These are phyloP conservation scores for Aphelinus certus DNA, from an alignment of 1,140 invertebrate genomes.

Conservation along the genomic window DNA sequence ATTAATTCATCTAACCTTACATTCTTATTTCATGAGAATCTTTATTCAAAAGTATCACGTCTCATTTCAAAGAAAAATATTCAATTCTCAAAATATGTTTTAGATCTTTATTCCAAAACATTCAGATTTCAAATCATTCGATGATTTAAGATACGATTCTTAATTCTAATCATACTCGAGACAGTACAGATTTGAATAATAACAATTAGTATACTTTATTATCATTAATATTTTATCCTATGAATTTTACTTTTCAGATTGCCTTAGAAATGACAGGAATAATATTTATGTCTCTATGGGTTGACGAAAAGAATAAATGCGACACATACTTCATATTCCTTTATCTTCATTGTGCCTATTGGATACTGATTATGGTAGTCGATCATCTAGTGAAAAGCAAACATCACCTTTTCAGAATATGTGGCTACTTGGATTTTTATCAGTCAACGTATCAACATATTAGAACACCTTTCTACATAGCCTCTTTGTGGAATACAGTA, in stretches of 20 bases:
- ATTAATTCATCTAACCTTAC: no score
- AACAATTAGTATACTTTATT: slow-evolving; percentile 14
- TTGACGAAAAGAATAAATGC: slow-evolving; percentile 68
- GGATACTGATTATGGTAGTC: slow-evolving; percentile 70
- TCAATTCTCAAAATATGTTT: no score
- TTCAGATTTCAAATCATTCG: no score
- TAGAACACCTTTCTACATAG: slow-evolving; percentile 70
- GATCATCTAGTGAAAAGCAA: slow-evolving; percentile 69
- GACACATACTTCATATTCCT: slow-evolving; percentile 74
- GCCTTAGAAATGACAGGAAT: slow-evolving; percentile 70
- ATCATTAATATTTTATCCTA: slow-evolving; percentile 4
- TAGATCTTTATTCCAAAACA: no score
- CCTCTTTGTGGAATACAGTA: slow-evolving; percentile 71
- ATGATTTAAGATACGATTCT: no score
- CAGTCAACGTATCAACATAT: slow-evolving; percentile 70
- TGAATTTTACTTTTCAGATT: slow-evolving; percentile 58
- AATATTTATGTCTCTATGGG: slow-evolving; percentile 67
- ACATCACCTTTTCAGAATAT: slow-evolving; percentile 70
- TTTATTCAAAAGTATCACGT: no score
- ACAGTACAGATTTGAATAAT: neutral
- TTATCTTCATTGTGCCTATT: slow-evolving; percentile 71
- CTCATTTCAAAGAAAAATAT: no score
- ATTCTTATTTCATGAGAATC: no score
- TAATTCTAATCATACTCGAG: no score
- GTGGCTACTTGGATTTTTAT: slow-evolving; percentile 76